Percentiles rank a stretch among this genome's conserved stretches.
phyloP scores from a whole-genome alignment of 2,797 vertebrate genomes.

The Australoheros facetus region DNA sequence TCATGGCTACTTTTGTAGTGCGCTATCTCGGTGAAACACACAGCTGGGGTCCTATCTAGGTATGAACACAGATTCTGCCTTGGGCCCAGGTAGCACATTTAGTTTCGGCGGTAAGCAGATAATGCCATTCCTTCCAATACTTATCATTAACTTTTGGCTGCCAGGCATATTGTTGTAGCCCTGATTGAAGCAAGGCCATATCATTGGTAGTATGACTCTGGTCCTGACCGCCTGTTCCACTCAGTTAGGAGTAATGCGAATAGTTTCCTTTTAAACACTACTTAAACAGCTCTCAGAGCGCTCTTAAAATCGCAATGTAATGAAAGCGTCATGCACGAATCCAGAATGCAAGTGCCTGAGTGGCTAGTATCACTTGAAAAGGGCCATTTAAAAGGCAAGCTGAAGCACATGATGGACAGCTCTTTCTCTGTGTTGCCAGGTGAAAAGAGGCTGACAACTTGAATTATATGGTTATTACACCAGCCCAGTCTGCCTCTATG shows the following conservation, averaged over 20 bases:
- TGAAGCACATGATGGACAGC: constrained; percentile 57
- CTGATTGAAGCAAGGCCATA: constrained; percentile 52
- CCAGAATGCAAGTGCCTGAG: constrained; percentile 56
- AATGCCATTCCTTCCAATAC: constrained; percentile 84
- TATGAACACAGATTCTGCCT: constrained; percentile 85
- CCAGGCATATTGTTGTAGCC: constrained; percentile 61
- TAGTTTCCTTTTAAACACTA: constrained; percentile 65
- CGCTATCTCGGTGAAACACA: constrained; percentile 83
- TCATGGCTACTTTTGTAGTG: constrained; percentile 70
- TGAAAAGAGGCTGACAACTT: constrained; percentile 74
- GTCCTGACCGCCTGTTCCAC: constrained; percentile 67
- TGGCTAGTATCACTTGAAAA: constrained; percentile 54
- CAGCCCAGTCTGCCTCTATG: constrained; percentile 45
- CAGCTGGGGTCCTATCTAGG: constrained; percentile 87
- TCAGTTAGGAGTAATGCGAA: constrained; percentile 62
- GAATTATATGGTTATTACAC: constrained; percentile 71
- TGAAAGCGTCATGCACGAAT: constrained; percentile 67
- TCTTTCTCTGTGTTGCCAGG: constrained; percentile 61
- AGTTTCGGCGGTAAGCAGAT: constrained; percentile 72
- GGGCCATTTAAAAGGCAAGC: constrained; percentile 50
- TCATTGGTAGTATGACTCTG: constrained; percentile 54
- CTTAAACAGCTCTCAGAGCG: constrained; percentile 68
- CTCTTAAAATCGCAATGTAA: constrained; percentile 69
- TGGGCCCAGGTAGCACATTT: constrained; percentile 86
- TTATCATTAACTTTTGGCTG: constrained; percentile 75